Evolutionary conservation across 2,888 invertebrate genomes (phyloP).

Genomic region (Diplolepis rosae): DNA sequence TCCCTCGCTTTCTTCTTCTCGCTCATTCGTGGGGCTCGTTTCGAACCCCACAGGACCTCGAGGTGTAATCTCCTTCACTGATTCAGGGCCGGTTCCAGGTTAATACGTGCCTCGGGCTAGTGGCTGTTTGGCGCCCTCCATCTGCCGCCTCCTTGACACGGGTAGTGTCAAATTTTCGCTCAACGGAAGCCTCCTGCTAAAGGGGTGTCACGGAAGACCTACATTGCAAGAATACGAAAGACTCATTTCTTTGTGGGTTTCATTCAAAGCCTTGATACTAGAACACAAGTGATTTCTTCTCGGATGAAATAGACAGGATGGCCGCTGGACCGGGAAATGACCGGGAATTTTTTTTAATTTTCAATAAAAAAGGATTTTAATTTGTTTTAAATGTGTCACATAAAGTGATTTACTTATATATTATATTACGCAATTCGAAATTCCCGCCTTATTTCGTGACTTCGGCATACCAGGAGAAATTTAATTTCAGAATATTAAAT

Average conservation of each 20-base stretch:
- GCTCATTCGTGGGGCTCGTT: conserved; percentile 37
- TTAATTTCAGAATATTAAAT: too few relatives aligned
- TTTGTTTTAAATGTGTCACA: too few relatives aligned
- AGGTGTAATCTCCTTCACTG: conserved; percentile 57
- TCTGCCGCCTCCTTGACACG: conserved; percentile 31
- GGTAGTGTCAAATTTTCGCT: conserved; percentile 31
- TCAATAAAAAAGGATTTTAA: too few relatives aligned
- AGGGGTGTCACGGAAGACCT: conserved; percentile 28
- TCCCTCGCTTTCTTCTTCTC: background rate
- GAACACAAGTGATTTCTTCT: background rate
- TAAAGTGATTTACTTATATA: too few relatives aligned
- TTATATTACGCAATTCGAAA: too few relatives aligned
- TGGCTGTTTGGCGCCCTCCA: conserved; percentile 29
- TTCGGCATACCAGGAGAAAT: too few relatives aligned
- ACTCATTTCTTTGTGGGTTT: conserved; percentile 9
- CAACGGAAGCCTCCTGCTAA: conserved; percentile 28
- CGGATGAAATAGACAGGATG: too few relatives aligned
- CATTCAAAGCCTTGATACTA: background rate
- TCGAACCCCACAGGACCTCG: conserved; percentile 43
- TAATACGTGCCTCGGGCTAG: conserved; percentile 30
- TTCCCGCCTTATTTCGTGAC: too few relatives aligned
- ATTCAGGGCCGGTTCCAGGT: conserved; percentile 42
- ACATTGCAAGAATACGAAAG: conserved; percentile 20
- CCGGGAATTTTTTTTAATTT: too few relatives aligned
- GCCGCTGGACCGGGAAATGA: too few relatives aligned